Percentiles rank a stretch among this genome's conserved stretches.
phyloP scores from a whole-genome alignment of 1,140 invertebrate species.

The Tetramorium parvispinum region DNA sequence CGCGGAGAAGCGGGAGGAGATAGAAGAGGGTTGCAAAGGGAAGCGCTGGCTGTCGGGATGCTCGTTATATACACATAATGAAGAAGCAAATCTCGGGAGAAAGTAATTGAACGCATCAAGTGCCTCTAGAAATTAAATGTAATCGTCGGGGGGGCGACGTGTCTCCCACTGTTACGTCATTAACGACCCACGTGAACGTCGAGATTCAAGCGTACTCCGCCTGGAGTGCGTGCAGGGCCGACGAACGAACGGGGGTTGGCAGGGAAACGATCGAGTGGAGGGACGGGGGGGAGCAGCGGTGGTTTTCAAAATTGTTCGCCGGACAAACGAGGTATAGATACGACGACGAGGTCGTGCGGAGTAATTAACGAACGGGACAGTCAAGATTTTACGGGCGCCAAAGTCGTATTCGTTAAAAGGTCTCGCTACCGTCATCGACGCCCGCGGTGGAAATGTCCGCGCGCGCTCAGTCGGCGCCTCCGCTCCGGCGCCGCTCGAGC shows the following conservation, averaged over 20 bases:
- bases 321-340: constrained; percentile 48
- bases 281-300: neutral
- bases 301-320: constrained; percentile 46
- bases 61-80: constrained; percentile 14
- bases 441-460: neutral
- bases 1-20: neutral
- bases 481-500: constrained; percentile 39
- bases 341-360: constrained; percentile 43
- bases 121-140: constrained; percentile 61
- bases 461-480: neutral
- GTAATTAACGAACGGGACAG: constrained; percentile 68
- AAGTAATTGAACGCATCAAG: constrained; percentile 49
- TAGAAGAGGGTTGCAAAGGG: too few relatives aligned
- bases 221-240: neutral
- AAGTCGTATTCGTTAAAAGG: constrained; percentile 62
- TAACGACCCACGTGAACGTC: constrained; percentile 54
- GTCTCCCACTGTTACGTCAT: constrained; percentile 42
- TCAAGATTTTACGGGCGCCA: constrained; percentile 61
- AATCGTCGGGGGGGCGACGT: constrained; percentile 59
- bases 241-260: neutral
- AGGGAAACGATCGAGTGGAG: neutral
- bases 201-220: constrained; percentile 6
- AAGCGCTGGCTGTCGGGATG: neutral
- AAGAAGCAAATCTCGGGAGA: constrained; percentile 26
- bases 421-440: neutral